Conservation (phyloP, 2,113 vertebrate genomes). For the Tyto alba region DNA sequence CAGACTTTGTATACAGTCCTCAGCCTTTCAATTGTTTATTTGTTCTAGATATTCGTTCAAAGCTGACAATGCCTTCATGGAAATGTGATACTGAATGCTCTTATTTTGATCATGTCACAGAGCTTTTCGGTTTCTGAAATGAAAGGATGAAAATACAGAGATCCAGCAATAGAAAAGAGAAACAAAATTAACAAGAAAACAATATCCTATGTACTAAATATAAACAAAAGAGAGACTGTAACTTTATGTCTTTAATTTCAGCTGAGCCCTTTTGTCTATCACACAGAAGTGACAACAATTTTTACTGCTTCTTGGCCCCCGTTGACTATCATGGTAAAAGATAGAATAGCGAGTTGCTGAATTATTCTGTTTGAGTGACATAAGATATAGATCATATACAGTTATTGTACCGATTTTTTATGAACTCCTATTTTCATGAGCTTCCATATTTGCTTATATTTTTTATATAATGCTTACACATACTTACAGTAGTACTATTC, state of each 20-base stretch:
- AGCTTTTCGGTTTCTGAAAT: background rate
- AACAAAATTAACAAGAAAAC: background rate
- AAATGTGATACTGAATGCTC: background rate
- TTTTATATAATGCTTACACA: background rate
- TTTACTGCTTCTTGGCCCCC: background rate
- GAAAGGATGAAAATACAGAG: background rate
- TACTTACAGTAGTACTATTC: background rate
- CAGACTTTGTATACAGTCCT: background rate
- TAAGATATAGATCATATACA: background rate
- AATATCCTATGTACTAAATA: background rate
- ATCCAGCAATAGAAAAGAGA: conserved; percentile 8
- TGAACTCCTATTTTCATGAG: background rate
- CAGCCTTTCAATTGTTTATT: background rate
- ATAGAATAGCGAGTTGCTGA: background rate
- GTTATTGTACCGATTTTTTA: background rate
- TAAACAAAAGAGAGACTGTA: conserved; percentile 11
- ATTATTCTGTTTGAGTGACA: background rate
- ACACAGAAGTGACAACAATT: background rate
- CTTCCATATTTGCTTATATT: background rate
- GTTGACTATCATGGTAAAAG: background rate
- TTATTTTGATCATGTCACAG: background rate
- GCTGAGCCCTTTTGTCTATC: background rate
- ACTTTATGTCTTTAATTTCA: conserved; percentile 7
- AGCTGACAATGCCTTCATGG: background rate
- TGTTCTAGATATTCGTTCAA: background rate